These are phyloP conservation scores for Bombus cullumanus DNA, from an alignment of 1,140 invertebrate species.

Conservation along the genomic window DNA sequence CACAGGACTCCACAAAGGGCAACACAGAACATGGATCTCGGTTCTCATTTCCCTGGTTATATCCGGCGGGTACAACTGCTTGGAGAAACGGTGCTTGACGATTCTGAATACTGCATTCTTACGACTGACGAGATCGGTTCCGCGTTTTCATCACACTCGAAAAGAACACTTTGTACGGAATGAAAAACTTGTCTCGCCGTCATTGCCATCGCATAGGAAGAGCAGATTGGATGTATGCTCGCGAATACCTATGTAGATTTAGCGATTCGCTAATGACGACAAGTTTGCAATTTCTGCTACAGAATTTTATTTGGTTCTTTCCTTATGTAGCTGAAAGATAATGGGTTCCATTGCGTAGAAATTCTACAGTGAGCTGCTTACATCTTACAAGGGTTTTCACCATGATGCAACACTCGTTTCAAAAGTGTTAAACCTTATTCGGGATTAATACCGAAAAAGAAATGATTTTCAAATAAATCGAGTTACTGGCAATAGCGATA, in stretches of 20 bases:
- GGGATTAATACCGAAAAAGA: too few species aligned
- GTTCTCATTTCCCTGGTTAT: conserved; percentile 41
- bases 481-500: too few species aligned
- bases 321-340: not conserved
- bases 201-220: not conserved
- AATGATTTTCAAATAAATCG: too few species aligned
- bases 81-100: not conserved
- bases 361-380: not conserved
- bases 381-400: too few species aligned
- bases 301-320: too few species aligned
- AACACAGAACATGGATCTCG: not conserved
- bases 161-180: not conserved
- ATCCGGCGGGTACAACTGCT: conserved; percentile 22
- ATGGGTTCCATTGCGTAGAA: not conserved
- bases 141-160: not conserved
- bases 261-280: not conserved
- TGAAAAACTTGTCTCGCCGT: not conserved
- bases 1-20: not conserved
- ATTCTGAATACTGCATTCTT: not conserved
- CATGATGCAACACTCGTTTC: too few species aligned
- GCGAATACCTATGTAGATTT: not conserved
- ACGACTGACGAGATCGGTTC: not conserved
- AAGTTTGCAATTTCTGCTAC: not conserved
- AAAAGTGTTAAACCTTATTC: too few species aligned
- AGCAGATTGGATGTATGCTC: not conserved